phyloP scores from a whole-genome alignment of 1,140 invertebrate genomes.

The Brachionus rotundiformis region DNA sequence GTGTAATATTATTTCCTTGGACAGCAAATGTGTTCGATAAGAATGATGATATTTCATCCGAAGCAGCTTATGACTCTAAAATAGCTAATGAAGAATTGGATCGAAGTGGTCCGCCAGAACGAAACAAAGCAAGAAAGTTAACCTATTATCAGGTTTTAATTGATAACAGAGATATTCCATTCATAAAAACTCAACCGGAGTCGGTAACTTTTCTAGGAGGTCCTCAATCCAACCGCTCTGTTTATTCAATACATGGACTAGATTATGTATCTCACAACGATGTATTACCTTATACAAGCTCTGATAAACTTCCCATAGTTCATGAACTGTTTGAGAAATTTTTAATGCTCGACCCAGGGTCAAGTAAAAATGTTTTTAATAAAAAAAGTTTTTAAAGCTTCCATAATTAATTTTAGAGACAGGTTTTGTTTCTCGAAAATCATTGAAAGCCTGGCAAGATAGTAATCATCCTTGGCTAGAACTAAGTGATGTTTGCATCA shows the following conservation, averaged over 20 bases:
- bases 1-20: slow-evolving; percentile 93
- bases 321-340: slow-evolving; percentile 97
- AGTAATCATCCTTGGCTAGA: slow-evolving; percentile 96
- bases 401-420: too few species aligned
- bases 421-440: slow-evolving; percentile 79
- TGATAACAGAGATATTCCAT: slow-evolving; percentile 90
- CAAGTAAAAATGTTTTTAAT: slow-evolving; percentile 70
- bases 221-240: slow-evolving; percentile 81
- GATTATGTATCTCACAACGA: slow-evolving; percentile 97
- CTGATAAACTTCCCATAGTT: slow-evolving; percentile 78
- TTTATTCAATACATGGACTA: slow-evolving; percentile 87
- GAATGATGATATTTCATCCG: background rate
- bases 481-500: slow-evolving; percentile 92
- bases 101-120: slow-evolving; percentile 25
- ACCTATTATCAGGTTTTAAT: slow-evolving; percentile 91
- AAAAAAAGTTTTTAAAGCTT: too few species aligned
- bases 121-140: slow-evolving; percentile 41
- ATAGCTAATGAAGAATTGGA: slow-evolving; percentile 53
- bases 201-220: slow-evolving; percentile 95
- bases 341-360: slow-evolving; percentile 75
- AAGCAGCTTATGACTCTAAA: slow-evolving; percentile 34
- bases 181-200: slow-evolving; percentile 76
- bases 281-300: slow-evolving; percentile 68
- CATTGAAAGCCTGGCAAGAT: slow-evolving; percentile 88
- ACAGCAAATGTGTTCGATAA: slow-evolving; percentile 83